Base-by-base conservation (phyloP, 1,140 invertebrate genomes). In the Latrodectus geometricus region DNA sequence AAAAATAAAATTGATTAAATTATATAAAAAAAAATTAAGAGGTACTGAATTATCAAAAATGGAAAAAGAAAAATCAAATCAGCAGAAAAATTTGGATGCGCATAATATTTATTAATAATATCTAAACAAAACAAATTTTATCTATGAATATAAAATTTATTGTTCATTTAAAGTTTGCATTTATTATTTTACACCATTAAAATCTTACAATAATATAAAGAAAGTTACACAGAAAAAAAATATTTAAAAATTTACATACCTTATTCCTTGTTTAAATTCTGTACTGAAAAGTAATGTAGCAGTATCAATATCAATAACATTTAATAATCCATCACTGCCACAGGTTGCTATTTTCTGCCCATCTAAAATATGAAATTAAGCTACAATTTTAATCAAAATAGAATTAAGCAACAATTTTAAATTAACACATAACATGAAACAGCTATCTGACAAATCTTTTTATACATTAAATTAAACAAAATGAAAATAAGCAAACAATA, bases 271-370 rank as follows among this genome's bases (percentile, higher is more conserved):
- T 14, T 70, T 76, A 14, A 70, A 87, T 84, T 88, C 82, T 72
- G 89, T 87, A 70, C 54, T 80, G 61, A 89, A 89, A 56, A 89
- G 75, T 68, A 88, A 70, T 52, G 88, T 89, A 35, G 74, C 73
- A 9, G 87, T 89, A 80, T 87, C 76, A 7, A 88, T 65, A 48
- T 88, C 88, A 21, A 89, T 77, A 15, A 88, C 66, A 78, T 88
- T 85, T 7, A 92, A 69, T 4, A 77, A 81, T 21, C 54, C 91
- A 88, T 94, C 93, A 72, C 89, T 90, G 65, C 92, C 91, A 86
- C 93, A 93, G 0, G 93, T 92, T 15, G 93, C 93, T 52, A 94
- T 89, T 88, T 94, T 93, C 81, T 92, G 92, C 0, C 92, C 92
- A 89, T 93, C 92, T 89, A 75, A 9, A 87, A 48, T 54, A 15